These are phyloP conservation scores for Gallinago jamesoni DNA, from an alignment of 2,113 vertebrate genomes.

Conservation along the genomic window DNA sequence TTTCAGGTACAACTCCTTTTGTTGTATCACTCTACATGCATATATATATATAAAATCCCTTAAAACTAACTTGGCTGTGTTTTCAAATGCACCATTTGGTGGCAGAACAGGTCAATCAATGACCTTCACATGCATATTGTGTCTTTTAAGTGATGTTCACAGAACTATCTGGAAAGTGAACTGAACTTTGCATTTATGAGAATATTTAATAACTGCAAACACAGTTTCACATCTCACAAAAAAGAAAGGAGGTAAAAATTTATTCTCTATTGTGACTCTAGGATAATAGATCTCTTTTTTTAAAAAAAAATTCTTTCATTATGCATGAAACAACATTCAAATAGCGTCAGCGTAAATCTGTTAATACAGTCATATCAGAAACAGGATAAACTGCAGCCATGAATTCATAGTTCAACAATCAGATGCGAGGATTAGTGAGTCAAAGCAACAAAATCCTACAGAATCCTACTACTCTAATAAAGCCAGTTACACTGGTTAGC, in stretches of 20 bases:
- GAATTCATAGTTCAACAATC: not conserved
- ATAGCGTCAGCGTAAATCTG: not conserved
- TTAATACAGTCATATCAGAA: not conserved
- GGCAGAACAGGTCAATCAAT: not conserved
- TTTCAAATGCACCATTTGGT: not conserved
- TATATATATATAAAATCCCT: not conserved
- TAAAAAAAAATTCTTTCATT: not conserved
- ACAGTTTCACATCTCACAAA: not conserved
- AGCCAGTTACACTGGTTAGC: not conserved
- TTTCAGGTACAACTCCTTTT: not conserved
- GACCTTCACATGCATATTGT: not conserved
- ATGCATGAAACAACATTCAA: not conserved
- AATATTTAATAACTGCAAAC: not conserved
- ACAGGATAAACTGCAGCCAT: not conserved
- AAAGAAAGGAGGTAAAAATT: not conserved
- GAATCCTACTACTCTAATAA: not conserved
- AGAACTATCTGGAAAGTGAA: not conserved
- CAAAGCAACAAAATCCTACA: not conserved
- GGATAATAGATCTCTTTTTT: not conserved
- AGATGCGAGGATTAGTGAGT: not conserved
- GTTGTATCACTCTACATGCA: not conserved
- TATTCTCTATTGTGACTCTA: not conserved
- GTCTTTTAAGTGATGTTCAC: not conserved
- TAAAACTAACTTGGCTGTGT: not conserved
- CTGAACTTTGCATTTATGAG: not conserved